Evolutionary conservation across 2,797 vertebrate genomes (phyloP).

Genomic region (Gymnoscopelus braueri): DNA sequence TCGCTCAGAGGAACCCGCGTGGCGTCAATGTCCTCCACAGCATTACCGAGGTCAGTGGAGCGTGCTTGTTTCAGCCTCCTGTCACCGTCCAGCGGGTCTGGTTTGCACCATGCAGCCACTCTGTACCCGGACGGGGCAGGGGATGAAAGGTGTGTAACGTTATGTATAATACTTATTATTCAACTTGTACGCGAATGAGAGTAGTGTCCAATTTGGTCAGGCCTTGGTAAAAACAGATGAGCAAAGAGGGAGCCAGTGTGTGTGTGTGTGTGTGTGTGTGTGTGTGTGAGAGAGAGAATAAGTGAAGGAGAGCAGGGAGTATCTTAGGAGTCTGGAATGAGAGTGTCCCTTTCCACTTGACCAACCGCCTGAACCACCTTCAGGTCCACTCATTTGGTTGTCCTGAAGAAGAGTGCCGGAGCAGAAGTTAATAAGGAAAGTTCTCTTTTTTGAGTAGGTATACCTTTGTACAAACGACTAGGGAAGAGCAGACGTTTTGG

Average conservation of each 20-base stretch:
- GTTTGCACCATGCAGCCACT: constrained; percentile 66
- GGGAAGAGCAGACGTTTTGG: constrained; percentile 40
- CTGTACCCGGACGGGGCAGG: constrained; percentile 19
- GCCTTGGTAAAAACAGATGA: neutral
- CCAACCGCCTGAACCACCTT: constrained; percentile 39
- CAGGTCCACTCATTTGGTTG: constrained; percentile 47
- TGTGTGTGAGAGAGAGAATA: constrained; percentile 40
- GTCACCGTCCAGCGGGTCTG: constrained; percentile 68
- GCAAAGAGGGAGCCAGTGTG: too few species aligned
- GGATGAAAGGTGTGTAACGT: constrained; percentile 55
- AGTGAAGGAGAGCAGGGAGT: constrained; percentile 31
- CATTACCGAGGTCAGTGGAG: constrained; percentile 76
- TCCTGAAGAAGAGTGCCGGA: constrained; percentile 60
- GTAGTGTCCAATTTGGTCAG: neutral
- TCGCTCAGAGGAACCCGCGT: neutral
- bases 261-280: neutral
- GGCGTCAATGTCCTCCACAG: constrained; percentile 27
- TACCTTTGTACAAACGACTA: constrained; percentile 40
- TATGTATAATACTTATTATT: neutral
- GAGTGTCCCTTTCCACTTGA: constrained; percentile 16
- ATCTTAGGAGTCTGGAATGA: neutral
- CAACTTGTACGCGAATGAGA: neutral
- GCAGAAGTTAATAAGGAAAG: constrained; percentile 63
- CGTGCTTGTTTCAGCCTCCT: constrained; percentile 69
- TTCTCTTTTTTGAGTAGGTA: constrained; percentile 20